Base-by-base conservation (phyloP, 37 sponge, comb jelly and placozoan genomes). In the Diacarnus erythraeanus region DNA sequence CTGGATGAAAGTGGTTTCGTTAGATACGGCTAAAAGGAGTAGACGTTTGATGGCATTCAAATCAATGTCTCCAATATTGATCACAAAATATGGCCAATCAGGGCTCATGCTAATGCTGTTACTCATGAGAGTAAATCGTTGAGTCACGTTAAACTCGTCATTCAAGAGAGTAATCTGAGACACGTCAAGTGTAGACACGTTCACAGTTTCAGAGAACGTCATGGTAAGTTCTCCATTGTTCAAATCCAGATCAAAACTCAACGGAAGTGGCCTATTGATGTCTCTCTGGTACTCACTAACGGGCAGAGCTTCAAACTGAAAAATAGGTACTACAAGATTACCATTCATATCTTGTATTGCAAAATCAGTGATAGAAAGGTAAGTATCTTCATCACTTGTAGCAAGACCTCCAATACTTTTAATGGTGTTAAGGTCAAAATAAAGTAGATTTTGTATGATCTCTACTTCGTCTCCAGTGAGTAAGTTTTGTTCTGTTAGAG, bases 141-240 rank as follows among this genome's bases (percentile, higher is more conserved):
- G 85, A 18, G 81, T 73, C 4, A 54, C 58, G 59, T 77, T 80
- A 22, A 30, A 35, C 0, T 64, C 68, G 25, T 61, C 42, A 59
- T 67, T 65, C 27, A 71, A 43, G 6, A 96, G 78, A 23, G 59
- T 60, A 60, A 96, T 87, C 34, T 85, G 70, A 17, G 82, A 78
- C 18, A 92, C 93, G 77, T 96, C 87, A 18, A 94, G 81, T 20
- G 85, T 78, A n/a, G 77, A 38, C 2, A 87, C 81, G 36, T 87
- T 89, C 20, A 94, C 91, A 31, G 94, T 94, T 64, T 94, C 94
- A 60, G 87, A 84, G 75, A 94, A 94, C 10, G 90, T 94, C 1
- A 94, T 51, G 1, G 76, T 72, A 2, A 90, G 57, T 21, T 44
- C 58, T 35, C 94, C 94, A 58, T 15, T 31, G 54, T 94, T 76